These are phyloP conservation scores for Drosophila miranda DNA, from an alignment of 1,140 invertebrate genomes.

Conservation along the genomic window DNA sequence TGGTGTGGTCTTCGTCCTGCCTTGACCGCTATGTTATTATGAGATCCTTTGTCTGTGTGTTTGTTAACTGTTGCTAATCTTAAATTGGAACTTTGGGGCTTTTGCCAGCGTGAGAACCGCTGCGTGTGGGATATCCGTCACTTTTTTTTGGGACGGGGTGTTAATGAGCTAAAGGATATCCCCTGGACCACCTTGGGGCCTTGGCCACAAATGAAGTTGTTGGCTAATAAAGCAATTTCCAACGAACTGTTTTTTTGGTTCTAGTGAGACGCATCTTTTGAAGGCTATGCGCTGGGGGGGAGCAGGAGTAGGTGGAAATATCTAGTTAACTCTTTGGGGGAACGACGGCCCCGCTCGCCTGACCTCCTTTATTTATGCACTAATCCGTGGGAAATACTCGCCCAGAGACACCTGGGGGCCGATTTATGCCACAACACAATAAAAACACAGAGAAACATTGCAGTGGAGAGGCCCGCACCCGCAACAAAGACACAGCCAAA, in stretches of 20 bases:
- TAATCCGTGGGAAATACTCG: conserved; percentile 75
- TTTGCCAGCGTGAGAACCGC: conserved; percentile 67
- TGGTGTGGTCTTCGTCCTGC: conserved; percentile 50
- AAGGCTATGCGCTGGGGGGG: conserved; percentile 1
- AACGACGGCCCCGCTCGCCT: conserved; percentile 60
- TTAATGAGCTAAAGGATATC: conserved; percentile 77
- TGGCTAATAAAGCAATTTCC: conserved; percentile 68
- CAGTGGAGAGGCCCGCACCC: conserved; percentile 43
- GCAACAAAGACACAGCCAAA: conserved; percentile 47
- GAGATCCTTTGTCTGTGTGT: conserved; percentile 35
- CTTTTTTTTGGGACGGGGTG: conserved; percentile 37
- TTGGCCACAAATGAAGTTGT: conserved; percentile 16
- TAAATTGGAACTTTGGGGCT: conserved; percentile 52
- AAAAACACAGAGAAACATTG: conserved; percentile 25
- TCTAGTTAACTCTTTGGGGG: conserved; percentile 58
- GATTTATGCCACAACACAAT: conserved; percentile 63
- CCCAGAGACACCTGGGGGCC: conserved; percentile 67
- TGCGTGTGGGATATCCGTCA: conserved; percentile 53
- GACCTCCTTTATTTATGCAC: conserved; percentile 79
- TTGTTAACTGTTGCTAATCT: conserved; percentile 78
- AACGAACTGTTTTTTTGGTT: not conserved
- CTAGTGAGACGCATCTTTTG: conserved; percentile 6
- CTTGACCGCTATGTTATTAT: conserved; percentile 74
- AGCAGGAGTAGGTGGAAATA: conserved; percentile 43
- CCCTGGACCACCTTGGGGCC: conserved; percentile 49